Base-by-base conservation (phyloP, 2,888 invertebrate species). In the Asteroscopus sphinx region DNA sequence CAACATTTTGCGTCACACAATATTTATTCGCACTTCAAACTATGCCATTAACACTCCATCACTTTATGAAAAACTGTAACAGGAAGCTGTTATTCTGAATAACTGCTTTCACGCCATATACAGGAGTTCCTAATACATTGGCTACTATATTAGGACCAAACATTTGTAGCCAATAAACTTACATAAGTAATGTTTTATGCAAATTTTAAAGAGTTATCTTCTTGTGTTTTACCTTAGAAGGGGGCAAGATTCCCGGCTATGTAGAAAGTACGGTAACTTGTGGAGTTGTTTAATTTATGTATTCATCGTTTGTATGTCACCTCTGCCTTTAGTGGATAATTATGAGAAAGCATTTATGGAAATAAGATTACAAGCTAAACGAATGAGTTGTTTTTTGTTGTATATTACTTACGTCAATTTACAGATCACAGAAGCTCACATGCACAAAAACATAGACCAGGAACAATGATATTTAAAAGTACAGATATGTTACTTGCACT, bases 51-150 rank as follows among this genome's bases (percentile, higher is more conserved):
- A 37, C 42, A 16, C 11, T 53, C 44, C n/a, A 37, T 33, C 12
- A 40, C 5, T 9, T 6, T 11, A 26, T 36, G 48, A 64, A 52
- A 48, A 55, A 52, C 49, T 6, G 36, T 16, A 9, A 2, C 15
- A 60, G 65, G 60, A 69, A 56, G 32, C 28, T n/a, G 16, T 49
- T 35, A 39, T 17, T 57, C 47, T 39, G 39, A 26, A 13, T 36
- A 39, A 42, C 35, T 35, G n/a, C n/a, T n/a, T 9, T 15, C 6
- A 16, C 36, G n/a, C 58, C 72, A 44, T 56, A 44, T 52, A 30
- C 9, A 59, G 49, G 1, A 6, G 13, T 11, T 12, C 25, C 9
- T 51, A 30, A 51, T 32, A 13, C 54, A 52, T 41, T 2, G 21
- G 8, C 6, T 13, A 2, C 53, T 51, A 25, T 35, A 45, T 46